Conservation (phyloP, 2,888 invertebrate species). For the Lissocephala sabroskyi region DNA sequence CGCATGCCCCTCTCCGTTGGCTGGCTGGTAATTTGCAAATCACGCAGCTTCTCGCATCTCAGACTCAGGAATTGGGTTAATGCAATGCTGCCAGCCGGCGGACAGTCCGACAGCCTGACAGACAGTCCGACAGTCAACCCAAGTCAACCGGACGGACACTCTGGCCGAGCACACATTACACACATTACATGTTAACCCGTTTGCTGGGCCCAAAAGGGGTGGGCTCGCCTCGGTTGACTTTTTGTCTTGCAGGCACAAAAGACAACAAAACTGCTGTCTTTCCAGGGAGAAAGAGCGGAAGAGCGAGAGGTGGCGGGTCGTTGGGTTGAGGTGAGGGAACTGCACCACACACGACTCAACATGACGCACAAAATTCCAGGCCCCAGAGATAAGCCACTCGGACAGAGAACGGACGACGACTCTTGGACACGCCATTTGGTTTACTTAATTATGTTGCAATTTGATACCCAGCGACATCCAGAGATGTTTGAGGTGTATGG, state of each 20-base stretch:
- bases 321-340: not conserved
- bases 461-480: slow-evolving; percentile 41
- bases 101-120: slow-evolving; percentile 7
- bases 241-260: slow-evolving; percentile 59
- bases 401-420: slow-evolving; percentile 11
- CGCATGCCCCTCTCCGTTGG: too few relatives aligned
- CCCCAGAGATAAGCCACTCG: slow-evolving; percentile 4
- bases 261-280: slow-evolving; percentile 47
- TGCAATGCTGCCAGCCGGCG: slow-evolving; percentile 45
- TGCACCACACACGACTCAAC: slow-evolving; percentile 45
- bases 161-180: slow-evolving; percentile 25
- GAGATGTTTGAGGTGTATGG: not conserved
- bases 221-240: slow-evolving; percentile 26
- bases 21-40: slow-evolving; percentile 65
- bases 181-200: slow-evolving; percentile 55
- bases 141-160: slow-evolving; percentile 19
- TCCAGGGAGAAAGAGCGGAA: too few relatives aligned
- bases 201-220: slow-evolving; percentile 9
- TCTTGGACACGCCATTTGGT: slow-evolving; percentile 41
- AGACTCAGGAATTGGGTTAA: slow-evolving; percentile 48
- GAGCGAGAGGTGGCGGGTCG: too few relatives aligned
- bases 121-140: slow-evolving; percentile 4
- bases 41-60: slow-evolving; percentile 58
- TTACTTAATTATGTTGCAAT: slow-evolving; percentile 65
- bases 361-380: slow-evolving; percentile 58